Conservation (phyloP, 2,797 vertebrate genomes). For the Acomys russatus region DNA sequence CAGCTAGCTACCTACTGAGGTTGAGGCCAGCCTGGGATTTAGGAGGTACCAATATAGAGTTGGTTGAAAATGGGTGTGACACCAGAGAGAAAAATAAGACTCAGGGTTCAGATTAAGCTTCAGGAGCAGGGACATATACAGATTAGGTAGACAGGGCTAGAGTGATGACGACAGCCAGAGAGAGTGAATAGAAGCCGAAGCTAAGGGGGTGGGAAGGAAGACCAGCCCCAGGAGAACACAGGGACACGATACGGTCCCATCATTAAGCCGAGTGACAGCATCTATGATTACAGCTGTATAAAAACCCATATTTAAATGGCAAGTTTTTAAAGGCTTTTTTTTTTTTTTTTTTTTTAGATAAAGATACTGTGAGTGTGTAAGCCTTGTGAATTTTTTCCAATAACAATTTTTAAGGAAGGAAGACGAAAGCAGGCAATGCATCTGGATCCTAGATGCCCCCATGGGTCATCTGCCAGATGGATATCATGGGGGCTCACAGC, state of each 20-base stretch:
- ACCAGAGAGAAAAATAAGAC: neutral
- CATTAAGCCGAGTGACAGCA: neutral
- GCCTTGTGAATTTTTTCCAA: conserved; percentile 44
- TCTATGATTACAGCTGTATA: neutral
- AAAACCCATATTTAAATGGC: conserved; percentile 30
- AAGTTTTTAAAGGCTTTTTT: conserved; percentile 52
- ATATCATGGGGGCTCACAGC: neutral
- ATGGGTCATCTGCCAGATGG: neutral
- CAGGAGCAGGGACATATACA: neutral
- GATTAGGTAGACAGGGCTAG: neutral
- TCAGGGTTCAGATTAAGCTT: neutral
- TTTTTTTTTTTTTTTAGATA: conserved; percentile 58
- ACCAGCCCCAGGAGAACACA: neutral
- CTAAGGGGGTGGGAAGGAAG: neutral
- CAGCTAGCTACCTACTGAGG: neutral
- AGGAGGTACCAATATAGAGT: neutral
- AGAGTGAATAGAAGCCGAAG: neutral
- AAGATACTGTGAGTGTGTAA: neutral
- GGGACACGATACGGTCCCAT: neutral
- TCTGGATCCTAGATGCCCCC: neutral
- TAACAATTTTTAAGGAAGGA: conserved; percentile 31
- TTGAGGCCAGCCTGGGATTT: neutral
- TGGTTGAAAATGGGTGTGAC: conserved; percentile 1
- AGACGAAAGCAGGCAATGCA: neutral
- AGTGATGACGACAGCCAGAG: neutral